Conservation (phyloP, 2,888 invertebrate genomes). For the Hypomecis atomaria region DNA sequence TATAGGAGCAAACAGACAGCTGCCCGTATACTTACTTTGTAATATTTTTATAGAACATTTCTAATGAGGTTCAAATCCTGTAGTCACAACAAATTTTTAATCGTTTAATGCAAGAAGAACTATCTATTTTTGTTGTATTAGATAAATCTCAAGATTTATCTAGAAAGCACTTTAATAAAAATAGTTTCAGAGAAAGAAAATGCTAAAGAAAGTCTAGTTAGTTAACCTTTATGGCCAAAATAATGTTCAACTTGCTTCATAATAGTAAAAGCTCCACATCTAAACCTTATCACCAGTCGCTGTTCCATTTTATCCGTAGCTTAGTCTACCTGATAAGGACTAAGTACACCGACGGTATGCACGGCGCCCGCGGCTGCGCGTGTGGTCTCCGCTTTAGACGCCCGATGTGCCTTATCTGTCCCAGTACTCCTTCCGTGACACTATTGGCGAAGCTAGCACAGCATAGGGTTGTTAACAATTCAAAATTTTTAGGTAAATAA, state of each 20-base stretch:
- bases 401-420: slow-evolving; percentile 57
- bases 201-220: no score
- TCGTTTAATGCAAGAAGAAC: no score
- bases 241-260: background rate
- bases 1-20: no score
- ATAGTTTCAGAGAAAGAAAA: no score
- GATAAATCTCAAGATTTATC: no score
- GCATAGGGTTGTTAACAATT: slow-evolving; percentile 15
- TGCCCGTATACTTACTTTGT: no score
- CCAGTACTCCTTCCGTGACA: slow-evolving; percentile 41
- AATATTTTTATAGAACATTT: no score
- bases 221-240: no score
- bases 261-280: background rate
- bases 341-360: background rate
- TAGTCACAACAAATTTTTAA: no score
- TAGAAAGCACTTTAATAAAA: no score
- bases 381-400: slow-evolving; percentile 37
- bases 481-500: background rate
- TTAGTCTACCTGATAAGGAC: slow-evolving; percentile 19
- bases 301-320: slow-evolving; percentile 3
- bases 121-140: no score
- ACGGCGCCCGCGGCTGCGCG: slow-evolving; percentile 7
- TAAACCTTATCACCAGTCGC: slow-evolving; percentile 2
- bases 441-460: slow-evolving; percentile 44
- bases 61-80: no score